phyloP scores from a whole-genome alignment of 2,888 invertebrate species.

The Tupiocoris notatus region DNA sequence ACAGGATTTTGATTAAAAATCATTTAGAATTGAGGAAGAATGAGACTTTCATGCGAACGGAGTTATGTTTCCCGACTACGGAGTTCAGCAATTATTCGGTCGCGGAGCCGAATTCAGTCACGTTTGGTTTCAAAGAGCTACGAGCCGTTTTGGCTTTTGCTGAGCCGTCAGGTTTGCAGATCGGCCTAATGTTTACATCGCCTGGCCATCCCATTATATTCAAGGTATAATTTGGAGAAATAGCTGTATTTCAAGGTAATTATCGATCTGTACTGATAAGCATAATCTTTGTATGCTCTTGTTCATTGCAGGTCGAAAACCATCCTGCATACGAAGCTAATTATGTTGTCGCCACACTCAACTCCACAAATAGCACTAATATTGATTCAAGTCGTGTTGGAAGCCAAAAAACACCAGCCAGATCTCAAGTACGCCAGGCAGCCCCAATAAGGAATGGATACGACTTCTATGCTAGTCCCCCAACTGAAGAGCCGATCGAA shows the following conservation, averaged over 20 bases:
- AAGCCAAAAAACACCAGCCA: slow-evolving; percentile 9
- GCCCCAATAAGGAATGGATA: not conserved
- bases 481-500: not conserved
- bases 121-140: slow-evolving; percentile 83
- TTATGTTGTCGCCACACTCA: slow-evolving; percentile 72
- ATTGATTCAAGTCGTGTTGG: slow-evolving; percentile 15
- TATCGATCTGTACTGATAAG: too few species aligned
- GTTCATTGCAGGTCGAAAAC: slow-evolving; percentile 56
- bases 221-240: slow-evolving; percentile 55
- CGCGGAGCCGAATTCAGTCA: slow-evolving; percentile 67
- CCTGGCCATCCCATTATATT: slow-evolving; percentile 78
- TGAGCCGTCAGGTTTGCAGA: slow-evolving; percentile 67
- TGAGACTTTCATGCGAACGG: slow-evolving; percentile 70
- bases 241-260: too few species aligned
- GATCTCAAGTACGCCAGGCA: slow-evolving; percentile 2
- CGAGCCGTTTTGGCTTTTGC: slow-evolving; percentile 76
- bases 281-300: slow-evolving; percentile 74
- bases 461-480: not conserved
- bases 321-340: slow-evolving; percentile 70
- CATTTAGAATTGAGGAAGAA: slow-evolving; percentile 61
- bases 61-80: slow-evolving; percentile 67
- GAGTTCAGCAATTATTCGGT: slow-evolving; percentile 73
- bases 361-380: slow-evolving; percentile 14
- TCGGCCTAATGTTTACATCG: slow-evolving; percentile 71
- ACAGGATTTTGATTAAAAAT: slow-evolving; percentile 70